A percentile compares a stretch with the other conserved stretches of the same genome.
Evolutionary conservation across 1,140 invertebrate species (phyloP).

Genomic region (Drosophila sproati): DNA sequence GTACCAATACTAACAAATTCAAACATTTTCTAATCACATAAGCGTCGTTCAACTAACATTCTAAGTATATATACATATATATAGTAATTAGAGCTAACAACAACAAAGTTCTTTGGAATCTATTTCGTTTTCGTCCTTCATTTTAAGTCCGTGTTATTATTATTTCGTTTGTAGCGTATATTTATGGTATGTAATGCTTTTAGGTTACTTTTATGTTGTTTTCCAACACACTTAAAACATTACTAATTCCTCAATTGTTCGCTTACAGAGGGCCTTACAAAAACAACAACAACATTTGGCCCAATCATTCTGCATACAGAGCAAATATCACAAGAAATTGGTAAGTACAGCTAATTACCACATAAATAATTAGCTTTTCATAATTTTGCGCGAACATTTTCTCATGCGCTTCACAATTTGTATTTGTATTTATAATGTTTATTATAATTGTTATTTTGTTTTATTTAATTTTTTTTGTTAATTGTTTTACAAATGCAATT

Average conservation of each 20-base stretch:
- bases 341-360: slow-evolving; percentile 31
- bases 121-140: slow-evolving; percentile 55
- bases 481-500: slow-evolving; percentile 75
- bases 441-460: slow-evolving; percentile 26
- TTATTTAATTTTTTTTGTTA: too few relatives aligned
- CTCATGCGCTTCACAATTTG: slow-evolving; percentile 56
- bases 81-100: slow-evolving; percentile 57
- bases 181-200: slow-evolving; percentile 54
- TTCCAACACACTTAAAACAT: not conserved
- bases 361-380: slow-evolving; percentile 33
- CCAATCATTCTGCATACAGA: slow-evolving; percentile 51
- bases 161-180: slow-evolving; percentile 69
- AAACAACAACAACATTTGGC: slow-evolving; percentile 63
- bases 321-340: slow-evolving; percentile 47
- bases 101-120: slow-evolving; percentile 68
- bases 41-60: slow-evolving; percentile 69
- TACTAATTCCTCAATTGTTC: slow-evolving; percentile 43
- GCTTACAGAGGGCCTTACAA: slow-evolving; percentile 69
- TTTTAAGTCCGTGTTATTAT: slow-evolving; percentile 62
- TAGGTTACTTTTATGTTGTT: slow-evolving; percentile 68
- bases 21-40: slow-evolving; percentile 44
- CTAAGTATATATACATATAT: slow-evolving; percentile 39
- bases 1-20: slow-evolving; percentile 66
- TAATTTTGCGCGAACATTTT: slow-evolving; percentile 47
- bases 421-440: slow-evolving; percentile 11